Evolutionary conservation across 2,797 vertebrate genomes (phyloP), one percentile per base, ranked within the genome.

Genomic region (Mus minutoides): DNA sequence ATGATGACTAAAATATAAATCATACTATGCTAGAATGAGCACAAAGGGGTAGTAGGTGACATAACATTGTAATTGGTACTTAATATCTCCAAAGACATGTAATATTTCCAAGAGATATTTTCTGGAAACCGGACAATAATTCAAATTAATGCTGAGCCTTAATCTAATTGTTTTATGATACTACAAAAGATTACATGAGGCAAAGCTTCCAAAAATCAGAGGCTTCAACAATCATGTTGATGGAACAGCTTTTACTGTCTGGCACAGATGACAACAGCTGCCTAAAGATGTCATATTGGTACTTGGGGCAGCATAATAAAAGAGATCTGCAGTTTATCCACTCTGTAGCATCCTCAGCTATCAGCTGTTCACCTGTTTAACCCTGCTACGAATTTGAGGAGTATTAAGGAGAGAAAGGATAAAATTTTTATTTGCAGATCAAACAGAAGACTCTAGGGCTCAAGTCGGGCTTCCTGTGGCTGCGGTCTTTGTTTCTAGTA

Each of bases 51-150:
- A 11, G 37, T 21, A 49, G 22, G 29, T 24, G 40, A 46, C 79
- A 95, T 49, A 96, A 92, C 86, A 97, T 37, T 95, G 37, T 97
- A 97, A 95, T 96, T 90, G 96, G 96, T 92, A 46, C 90, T 97
- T 97, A 2, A 0, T 96, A 96, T 97, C 96, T 98, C 94, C 93
- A 91, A 97, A 89, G 92, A 96, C 62, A 80, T 96, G 94, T 0
- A 0, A 93, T 97, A 91, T 90, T 94, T 58, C 92, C 93, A 97
- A 84, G 77, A 54, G 88, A 96, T 92, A 91, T 83, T 97, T 97
- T 98, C 95, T 94, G 98, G 97, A 98, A 98, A 97, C 43, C 89
- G 96, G 95, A 97, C 97, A 92, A 98, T 97, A 91, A 97, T 93
- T 98, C 54, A 88, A 96, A 96, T 96, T 98, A 98, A 98, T 97